Evolutionary conservation across 1,140 invertebrate genomes (phyloP).

Genomic region (Pteromalus puparum): DNA sequence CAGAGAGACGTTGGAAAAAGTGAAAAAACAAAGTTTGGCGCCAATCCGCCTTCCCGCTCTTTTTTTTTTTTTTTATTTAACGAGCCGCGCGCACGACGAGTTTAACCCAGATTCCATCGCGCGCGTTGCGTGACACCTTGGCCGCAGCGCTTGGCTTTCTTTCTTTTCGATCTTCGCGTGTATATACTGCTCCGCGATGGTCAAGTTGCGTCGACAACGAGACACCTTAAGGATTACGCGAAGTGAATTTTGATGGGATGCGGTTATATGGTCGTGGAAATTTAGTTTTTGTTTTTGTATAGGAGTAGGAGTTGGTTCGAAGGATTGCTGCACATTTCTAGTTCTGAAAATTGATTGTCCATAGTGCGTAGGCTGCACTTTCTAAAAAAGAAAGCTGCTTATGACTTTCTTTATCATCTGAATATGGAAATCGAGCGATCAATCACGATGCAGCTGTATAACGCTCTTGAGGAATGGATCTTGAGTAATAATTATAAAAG

Average conservation of each 20-base stretch:
- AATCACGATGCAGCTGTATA: too few relatives aligned
- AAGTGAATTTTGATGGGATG: neutral
- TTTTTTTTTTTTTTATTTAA: neutral
- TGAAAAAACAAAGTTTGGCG: neutral
- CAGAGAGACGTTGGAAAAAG: neutral
- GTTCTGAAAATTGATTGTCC: too few relatives aligned
- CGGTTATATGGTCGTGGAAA: too few relatives aligned
- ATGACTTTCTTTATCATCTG: too few relatives aligned
- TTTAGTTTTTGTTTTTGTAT: too few relatives aligned
- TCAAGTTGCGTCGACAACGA: neutral
- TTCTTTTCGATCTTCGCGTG: neutral
- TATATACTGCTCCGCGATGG: neutral
- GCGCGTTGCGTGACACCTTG: slow-evolving; percentile 12
- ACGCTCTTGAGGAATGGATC: too few relatives aligned
- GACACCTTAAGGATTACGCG: neutral
- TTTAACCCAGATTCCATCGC: slow-evolving; percentile 42
- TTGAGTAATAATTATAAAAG: too few relatives aligned
- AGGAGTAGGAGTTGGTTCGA: too few relatives aligned
- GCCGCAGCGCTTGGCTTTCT: neutral
- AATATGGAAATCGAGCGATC: too few relatives aligned
- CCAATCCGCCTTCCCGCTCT: neutral
- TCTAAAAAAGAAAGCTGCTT: too few relatives aligned
- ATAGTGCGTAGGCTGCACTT: too few relatives aligned
- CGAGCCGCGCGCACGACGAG: neutral
- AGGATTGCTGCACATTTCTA: too few relatives aligned